These are phyloP conservation scores for Halichoerus grypus DNA, from an alignment of 2,113 vertebrate species.

Conservation along the genomic window DNA sequence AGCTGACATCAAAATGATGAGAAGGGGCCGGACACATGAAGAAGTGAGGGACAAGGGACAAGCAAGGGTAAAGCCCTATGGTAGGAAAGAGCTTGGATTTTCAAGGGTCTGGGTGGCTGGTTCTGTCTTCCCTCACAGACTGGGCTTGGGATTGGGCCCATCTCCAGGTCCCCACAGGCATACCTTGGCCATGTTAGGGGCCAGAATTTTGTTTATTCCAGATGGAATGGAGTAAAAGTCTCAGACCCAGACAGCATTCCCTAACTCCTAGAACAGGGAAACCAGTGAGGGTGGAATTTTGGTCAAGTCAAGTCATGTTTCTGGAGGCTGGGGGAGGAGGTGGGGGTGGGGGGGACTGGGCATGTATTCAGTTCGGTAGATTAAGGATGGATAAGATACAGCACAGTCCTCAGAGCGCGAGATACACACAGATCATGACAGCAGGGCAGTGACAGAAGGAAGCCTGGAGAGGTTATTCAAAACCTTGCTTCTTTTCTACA, in stretches of 20 bases:
- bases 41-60: background rate
- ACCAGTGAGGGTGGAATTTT: background rate
- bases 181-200: too few species aligned
- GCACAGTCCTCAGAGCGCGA: background rate
- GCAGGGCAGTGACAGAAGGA: background rate
- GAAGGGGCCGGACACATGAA: background rate
- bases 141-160: background rate
- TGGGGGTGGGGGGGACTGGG: background rate
- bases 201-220: background rate
- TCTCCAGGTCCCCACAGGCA: too few species aligned
- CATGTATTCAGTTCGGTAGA: background rate
- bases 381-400: fast-evolving
- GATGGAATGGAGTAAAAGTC: background rate
- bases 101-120: fast-evolving
- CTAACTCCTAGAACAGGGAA: background rate
- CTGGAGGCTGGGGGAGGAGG: background rate
- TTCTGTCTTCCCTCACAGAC: background rate
- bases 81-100: background rate
- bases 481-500: background rate
- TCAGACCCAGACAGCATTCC: background rate
- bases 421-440: too few species aligned
- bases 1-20: background rate
- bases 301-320: background rate
- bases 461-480: background rate
- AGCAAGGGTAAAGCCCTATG: background rate